Conservation (phyloP, 2,797 vertebrate species). For the Phoebastria nigripes region DNA sequence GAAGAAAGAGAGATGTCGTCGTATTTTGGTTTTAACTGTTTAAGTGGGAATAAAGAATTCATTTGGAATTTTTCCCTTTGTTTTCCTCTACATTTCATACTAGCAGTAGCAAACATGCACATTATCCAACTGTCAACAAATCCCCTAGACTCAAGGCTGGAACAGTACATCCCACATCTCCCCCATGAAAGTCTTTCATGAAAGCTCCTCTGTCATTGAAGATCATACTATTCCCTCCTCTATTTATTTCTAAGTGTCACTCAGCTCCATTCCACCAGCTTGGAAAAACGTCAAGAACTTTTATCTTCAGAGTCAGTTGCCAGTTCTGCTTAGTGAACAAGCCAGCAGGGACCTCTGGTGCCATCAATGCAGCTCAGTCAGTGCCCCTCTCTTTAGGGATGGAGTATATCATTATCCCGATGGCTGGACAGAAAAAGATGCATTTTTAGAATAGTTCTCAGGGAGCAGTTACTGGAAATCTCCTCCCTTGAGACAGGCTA, state of each 20-base stretch:
- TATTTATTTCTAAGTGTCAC: conserved; percentile 63
- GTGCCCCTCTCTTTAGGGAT: conserved; percentile 56
- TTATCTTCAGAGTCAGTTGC: conserved; percentile 69
- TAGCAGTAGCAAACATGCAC: neutral
- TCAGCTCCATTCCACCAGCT: conserved; percentile 63
- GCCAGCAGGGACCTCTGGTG: conserved; percentile 66
- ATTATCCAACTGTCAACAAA: conserved; percentile 35
- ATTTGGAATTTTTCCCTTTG: neutral
- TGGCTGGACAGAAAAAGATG: conserved; percentile 22
- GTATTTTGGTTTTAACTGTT: neutral
- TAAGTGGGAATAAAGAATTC: neutral
- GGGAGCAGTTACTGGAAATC: conserved; percentile 49
- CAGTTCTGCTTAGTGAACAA: conserved; percentile 68
- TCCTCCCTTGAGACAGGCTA: conserved; percentile 9
- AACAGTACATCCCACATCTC: neutral
- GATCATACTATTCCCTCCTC: conserved; percentile 45
- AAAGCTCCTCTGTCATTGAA: conserved; percentile 37
- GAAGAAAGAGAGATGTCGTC: neutral
- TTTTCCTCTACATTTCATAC: neutral
- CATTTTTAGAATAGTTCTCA: conserved; percentile 43
- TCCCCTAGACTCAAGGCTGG: conserved; percentile 4
- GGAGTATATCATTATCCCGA: conserved; percentile 25
- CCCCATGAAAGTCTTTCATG: conserved; percentile 12
- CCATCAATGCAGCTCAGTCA: conserved; percentile 38
- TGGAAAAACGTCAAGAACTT: conserved; percentile 70